Conservation (phyloP, 2,888 invertebrate genomes). For the Epirrhoe tristata region DNA sequence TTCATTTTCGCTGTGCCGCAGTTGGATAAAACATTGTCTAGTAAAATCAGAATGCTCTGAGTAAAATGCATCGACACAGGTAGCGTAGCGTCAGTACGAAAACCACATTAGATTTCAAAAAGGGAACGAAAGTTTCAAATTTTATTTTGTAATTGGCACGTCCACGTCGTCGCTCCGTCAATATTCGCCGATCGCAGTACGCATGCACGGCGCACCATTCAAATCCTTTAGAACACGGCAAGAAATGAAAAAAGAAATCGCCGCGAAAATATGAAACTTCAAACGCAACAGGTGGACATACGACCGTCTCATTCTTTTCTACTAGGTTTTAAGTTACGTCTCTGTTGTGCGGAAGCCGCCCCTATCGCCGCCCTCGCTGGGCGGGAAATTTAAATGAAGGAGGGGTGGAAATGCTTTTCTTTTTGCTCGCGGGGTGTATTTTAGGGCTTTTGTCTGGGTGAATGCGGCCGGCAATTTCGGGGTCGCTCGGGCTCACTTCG, state of each 20-base stretch:
- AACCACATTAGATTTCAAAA: constrained; percentile 15
- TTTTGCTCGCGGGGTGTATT: constrained; percentile 82
- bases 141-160: constrained; percentile 63
- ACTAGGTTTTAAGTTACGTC: constrained; percentile 76
- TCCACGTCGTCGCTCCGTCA: constrained; percentile 55
- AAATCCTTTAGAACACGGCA: constrained; percentile 74
- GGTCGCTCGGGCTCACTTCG: constrained; percentile 78
- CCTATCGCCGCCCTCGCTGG: constrained; percentile 82
- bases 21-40: too few relatives aligned
- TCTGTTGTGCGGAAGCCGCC: constrained; percentile 82
- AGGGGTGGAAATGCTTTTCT: constrained; percentile 84
- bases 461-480: constrained; percentile 84
- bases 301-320: constrained; percentile 84
- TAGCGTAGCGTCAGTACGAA: not conserved
- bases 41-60: too few relatives aligned
- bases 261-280: constrained; percentile 78
- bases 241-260: constrained; percentile 79
- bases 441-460: constrained; percentile 84
- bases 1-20: too few relatives aligned
- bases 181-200: constrained; percentile 76
- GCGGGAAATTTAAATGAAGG: constrained; percentile 84
- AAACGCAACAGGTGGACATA: constrained; percentile 83
- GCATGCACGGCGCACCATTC: constrained; percentile 77
- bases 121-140: constrained; percentile 11
- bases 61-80: not conserved